Evolutionary conservation across 2,888 invertebrate species (phyloP).

Genomic region (Leptinotarsa juncta): DNA sequence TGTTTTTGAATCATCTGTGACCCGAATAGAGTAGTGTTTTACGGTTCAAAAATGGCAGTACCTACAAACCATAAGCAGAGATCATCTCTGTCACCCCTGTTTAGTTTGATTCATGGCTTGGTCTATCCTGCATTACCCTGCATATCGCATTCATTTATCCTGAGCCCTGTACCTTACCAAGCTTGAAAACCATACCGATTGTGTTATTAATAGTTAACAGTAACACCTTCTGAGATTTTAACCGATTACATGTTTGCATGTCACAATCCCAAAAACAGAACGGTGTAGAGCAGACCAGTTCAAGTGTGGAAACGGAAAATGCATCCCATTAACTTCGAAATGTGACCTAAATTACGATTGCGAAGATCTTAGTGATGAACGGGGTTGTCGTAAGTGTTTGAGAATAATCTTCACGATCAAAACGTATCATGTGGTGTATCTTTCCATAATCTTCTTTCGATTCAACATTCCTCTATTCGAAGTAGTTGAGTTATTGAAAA

Average conservation of each 20-base stretch:
- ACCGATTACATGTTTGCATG: conserved; percentile 43
- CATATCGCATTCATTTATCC: not conserved
- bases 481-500: not conserved
- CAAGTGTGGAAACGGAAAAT: conserved; percentile 71
- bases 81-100: no score
- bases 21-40: no score
- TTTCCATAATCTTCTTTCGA: conserved; percentile 20
- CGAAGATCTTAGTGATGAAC: conserved; percentile 69
- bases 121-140: no score
- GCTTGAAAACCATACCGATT: not conserved
- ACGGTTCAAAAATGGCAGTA: no score
- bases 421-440: conserved; percentile 19
- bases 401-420: conserved; percentile 18
- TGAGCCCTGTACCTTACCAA: not conserved
- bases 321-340: conserved; percentile 68
- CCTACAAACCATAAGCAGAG: no score
- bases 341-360: conserved; percentile 76
- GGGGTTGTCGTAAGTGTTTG: conserved; percentile 65
- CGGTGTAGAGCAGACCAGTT: conserved; percentile 75
- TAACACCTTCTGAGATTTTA: conserved; percentile 20
- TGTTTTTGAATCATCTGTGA: no score
- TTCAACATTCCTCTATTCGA: not conserved
- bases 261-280: conserved; percentile 35
- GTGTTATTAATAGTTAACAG: conserved; percentile 13
- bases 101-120: no score